These are phyloP conservation scores for Drosophila birchii DNA, from an alignment of 2,888 invertebrate genomes.

Conservation along the genomic window DNA sequence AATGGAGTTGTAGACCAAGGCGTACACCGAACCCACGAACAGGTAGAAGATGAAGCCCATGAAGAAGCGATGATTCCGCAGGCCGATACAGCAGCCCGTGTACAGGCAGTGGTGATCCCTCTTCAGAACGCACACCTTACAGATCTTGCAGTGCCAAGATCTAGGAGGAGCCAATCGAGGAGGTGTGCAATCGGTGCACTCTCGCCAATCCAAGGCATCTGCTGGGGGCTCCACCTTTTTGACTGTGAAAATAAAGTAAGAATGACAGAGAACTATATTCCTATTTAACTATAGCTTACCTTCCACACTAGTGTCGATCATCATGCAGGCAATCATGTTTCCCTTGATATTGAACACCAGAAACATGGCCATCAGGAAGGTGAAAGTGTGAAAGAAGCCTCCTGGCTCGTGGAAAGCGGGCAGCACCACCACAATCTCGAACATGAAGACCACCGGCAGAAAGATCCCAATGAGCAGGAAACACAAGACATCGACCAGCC, in stretches of 20 bases:
- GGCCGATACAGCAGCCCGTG: constrained; percentile 94
- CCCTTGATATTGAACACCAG: constrained; percentile 91
- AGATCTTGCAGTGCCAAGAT: constrained; percentile 95
- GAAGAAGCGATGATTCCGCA: constrained; percentile 94
- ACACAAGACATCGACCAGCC: constrained; percentile 73
- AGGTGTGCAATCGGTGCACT: constrained; percentile 89
- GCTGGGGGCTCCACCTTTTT: constrained; percentile 26
- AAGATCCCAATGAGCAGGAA: constrained; percentile 69
- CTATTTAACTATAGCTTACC: constrained; percentile 80
- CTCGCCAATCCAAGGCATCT: constrained; percentile 86
- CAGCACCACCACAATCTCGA: constrained; percentile 88
- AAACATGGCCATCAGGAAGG: constrained; percentile 88
- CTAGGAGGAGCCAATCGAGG: constrained; percentile 91
- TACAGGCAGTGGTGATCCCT: constrained; percentile 96
- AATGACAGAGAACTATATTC: neutral
- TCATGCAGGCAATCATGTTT: constrained; percentile 90
- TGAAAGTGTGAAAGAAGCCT: constrained; percentile 86
- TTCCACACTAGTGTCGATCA: constrained; percentile 90
- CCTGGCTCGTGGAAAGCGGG: constrained; percentile 88
- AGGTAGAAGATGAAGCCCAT: constrained; percentile 90
- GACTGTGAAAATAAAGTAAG: neutral
- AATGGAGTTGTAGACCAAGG: constrained; percentile 89
- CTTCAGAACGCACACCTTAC: constrained; percentile 92
- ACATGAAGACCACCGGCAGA: constrained; percentile 77
- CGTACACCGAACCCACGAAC: constrained; percentile 89